phyloP scores from a whole-genome alignment of 2,888 invertebrate species.

The Criorhina ranunculi region DNA sequence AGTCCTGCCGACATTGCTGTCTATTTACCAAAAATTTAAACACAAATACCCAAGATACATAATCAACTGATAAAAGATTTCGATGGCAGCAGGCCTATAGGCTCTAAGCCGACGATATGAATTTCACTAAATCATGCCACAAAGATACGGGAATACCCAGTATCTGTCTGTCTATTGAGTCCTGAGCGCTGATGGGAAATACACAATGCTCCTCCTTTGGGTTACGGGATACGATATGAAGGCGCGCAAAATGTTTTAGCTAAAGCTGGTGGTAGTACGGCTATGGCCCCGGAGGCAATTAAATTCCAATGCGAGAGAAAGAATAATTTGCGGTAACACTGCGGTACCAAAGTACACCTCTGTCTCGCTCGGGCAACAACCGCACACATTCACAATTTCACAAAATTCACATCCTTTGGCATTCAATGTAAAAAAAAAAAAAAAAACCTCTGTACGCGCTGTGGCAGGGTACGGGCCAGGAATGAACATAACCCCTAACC shows the following conservation, averaged over 20 bases:
- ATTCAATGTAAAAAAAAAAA: conserved; percentile 35
- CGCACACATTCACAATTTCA: background rate
- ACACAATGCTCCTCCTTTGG: background rate
- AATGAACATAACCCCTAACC: conserved; percentile 6
- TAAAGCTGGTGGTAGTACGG: conserved; percentile 37
- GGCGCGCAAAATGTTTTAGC: conserved; percentile 53
- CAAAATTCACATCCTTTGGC: conserved; percentile 35
- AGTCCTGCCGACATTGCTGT: background rate
- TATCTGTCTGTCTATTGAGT: conserved; percentile 23
- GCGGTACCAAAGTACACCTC: conserved; percentile 23
- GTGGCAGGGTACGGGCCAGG: background rate
- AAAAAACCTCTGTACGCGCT: too few relatives aligned
- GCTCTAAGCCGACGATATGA: conserved; percentile 56
- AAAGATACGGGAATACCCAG: conserved; percentile 25
- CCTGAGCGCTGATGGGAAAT: conserved; percentile 48
- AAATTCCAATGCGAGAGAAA: conserved; percentile 58
- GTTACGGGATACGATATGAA: conserved; percentile 31
- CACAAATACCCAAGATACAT: conserved; percentile 67
- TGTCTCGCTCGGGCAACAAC: conserved; percentile 6
- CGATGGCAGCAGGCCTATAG: conserved; percentile 43
- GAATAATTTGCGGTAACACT: conserved; percentile 33
- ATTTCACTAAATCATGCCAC: conserved; percentile 58
- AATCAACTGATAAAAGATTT: conserved; percentile 68
- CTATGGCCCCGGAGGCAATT: conserved; percentile 63
- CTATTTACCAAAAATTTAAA: conserved; percentile 43